These are phyloP conservation scores for Petrolisthes manimaculis DNA, from an alignment of 2,888 invertebrate genomes.

Conservation along the genomic window DNA sequence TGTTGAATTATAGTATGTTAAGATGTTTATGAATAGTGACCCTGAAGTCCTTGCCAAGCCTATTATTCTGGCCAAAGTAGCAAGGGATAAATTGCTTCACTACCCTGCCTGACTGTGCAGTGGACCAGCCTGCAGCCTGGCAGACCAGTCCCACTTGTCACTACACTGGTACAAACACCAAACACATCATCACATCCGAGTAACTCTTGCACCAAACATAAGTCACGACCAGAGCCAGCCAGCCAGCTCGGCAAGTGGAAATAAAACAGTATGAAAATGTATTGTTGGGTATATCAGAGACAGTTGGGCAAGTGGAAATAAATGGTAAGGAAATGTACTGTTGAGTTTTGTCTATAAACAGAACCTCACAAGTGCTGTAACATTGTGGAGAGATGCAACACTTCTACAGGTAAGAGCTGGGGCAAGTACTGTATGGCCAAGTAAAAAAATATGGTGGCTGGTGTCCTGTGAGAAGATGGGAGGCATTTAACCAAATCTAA, in stretches of 20 bases:
- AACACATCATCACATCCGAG: conserved; percentile 33
- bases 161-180: conserved; percentile 17
- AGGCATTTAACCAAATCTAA: no score
- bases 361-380: neutral
- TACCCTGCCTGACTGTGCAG: conserved; percentile 6
- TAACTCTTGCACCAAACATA: conserved; percentile 48
- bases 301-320: conserved; percentile 43
- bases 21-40: neutral
- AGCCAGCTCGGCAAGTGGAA: conserved; percentile 48
- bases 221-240: conserved; percentile 56
- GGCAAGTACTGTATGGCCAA: neutral
- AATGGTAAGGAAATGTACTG: conserved; percentile 1
- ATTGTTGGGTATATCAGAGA: conserved; percentile 2
- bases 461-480: no score
- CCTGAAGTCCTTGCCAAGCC: conserved; percentile 28
- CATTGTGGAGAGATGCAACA: neutral
- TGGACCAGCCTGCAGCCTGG: conserved; percentile 57
- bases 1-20: neutral
- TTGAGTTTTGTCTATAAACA: neutral
- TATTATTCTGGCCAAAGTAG: conserved; percentile 14
- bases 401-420: neutral
- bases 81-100: conserved; percentile 23
- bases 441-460: no score
- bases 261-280: conserved; percentile 20
- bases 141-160: conserved; percentile 36